A percentile compares a stretch with the other conserved stretches of the same genome.
Conservation (phyloP, 2,113 vertebrate species). For the Amphiprion percula region DNA sequence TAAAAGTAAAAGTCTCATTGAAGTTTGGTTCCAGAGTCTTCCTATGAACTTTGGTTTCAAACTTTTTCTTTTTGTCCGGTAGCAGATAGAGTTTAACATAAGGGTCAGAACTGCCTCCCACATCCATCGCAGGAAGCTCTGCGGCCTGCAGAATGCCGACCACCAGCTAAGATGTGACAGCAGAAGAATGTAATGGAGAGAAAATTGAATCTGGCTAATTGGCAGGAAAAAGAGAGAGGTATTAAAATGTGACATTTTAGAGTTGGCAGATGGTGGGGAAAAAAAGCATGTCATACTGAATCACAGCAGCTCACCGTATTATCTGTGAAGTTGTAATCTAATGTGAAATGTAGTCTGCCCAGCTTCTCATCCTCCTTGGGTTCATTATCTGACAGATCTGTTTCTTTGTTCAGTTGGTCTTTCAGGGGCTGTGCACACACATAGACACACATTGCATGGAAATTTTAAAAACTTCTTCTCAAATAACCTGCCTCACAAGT, state of each 20-base stretch:
- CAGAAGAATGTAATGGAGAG: constrained; percentile 12
- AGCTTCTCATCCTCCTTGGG: constrained; percentile 92
- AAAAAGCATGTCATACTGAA: constrained; percentile 19
- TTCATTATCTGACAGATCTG: constrained; percentile 90
- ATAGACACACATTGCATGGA: constrained; percentile 13
- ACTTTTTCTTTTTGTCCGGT: constrained; percentile 92
- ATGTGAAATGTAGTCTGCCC: constrained; percentile 93
- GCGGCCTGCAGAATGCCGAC: constrained; percentile 89
- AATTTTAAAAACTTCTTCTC: background rate
- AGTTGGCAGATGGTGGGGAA: constrained; percentile 15
- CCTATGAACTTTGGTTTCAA: constrained; percentile 92
- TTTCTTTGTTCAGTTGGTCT: constrained; percentile 89
- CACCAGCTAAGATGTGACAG: constrained; percentile 71
- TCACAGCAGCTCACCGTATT: constrained; percentile 86
- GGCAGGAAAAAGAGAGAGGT: constrained; percentile 1
- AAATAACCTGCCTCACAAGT: constrained; percentile 16
- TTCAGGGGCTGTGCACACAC: constrained; percentile 85
- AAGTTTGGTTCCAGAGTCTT: constrained; percentile 92
- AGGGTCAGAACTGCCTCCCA: constrained; percentile 92
- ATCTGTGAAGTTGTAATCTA: constrained; percentile 98
- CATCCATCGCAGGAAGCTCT: constrained; percentile 90
- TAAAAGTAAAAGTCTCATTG: constrained; percentile 91
- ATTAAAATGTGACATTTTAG: constrained; percentile 44
- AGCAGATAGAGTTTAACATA: constrained; percentile 92
- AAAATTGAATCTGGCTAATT: constrained; percentile 23